Evolutionary conservation across 2,888 invertebrate genomes (phyloP), one percentile per base, ranked within the genome.

Genomic region (Eilema sororculum): DNA sequence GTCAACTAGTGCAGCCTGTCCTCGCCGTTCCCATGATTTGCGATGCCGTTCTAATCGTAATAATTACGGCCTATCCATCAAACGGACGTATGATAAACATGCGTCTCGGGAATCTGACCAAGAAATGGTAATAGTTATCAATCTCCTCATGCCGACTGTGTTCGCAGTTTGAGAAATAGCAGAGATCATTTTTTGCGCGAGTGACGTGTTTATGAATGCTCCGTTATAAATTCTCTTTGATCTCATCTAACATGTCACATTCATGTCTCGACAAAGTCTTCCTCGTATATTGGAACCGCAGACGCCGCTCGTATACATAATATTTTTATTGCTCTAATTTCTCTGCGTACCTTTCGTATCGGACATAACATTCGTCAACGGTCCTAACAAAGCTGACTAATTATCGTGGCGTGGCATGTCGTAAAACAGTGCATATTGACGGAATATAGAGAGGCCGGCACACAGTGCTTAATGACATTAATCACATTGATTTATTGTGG

Each of bases 401-500:
- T 95, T 95, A 95, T 95, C 91, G 92, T 90, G 93, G 92, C 91
- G 91, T 91, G 93, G 91, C 91, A 87, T 90, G 93, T 95, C 95
- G 95, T 95, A 95, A 95, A 95, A 95, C 95, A 95, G 95, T 94
- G 94, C 95, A 95, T 95, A 95, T 95, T 95, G 95, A 95, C 95
- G 94, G 95, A 95, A 95, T 95, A 95, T 95, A 95, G 95, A 95
- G 95, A 95, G 95, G 93, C 94, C 94, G 91, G 95, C 95, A 93
- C 94, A 94, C 94, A 94, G 93, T 95, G 94, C 95, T 95, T 95
- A 95, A 95, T 95, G 95, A 94, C 95, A 95, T 95, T 95, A 95
- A 95, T 95, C 95, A 95, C 95, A 95, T 95, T 95, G 95, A 95
- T 95, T 95, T 95, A 95, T 95, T 95, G 95, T 95, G 95, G 95